phyloP scores from a whole-genome alignment of 2,888 invertebrate genomes.

The Leptinotarsa juncta region DNA sequence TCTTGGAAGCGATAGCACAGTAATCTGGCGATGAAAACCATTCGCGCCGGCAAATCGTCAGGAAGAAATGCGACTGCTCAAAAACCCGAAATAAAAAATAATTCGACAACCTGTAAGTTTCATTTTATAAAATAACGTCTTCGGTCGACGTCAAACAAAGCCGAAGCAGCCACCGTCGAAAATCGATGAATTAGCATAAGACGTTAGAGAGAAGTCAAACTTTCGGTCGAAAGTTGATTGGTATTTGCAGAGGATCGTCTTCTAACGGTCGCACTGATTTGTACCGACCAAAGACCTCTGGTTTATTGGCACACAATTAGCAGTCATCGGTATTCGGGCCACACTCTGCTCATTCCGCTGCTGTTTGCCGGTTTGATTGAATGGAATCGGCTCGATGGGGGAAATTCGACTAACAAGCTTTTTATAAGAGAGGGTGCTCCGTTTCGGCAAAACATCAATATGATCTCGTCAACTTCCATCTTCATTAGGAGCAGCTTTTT shows the following conservation, averaged over 20 bases:
- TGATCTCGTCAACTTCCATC: conserved; percentile 30
- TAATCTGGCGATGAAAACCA: no score
- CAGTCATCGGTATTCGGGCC: conserved; percentile 62
- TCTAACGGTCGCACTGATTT: conserved; percentile 50
- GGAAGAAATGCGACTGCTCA: no score
- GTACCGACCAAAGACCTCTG: conserved; percentile 52
- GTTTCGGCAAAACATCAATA: conserved; percentile 34
- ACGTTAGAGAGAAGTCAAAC: conserved; percentile 37
- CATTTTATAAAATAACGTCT: not conserved
- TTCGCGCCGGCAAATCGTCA: no score
- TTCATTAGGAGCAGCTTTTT: conserved; percentile 32
- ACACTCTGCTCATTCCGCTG: conserved; percentile 47
- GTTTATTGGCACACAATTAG: conserved; percentile 65
- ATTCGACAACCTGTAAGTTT: no score
- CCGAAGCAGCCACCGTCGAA: not conserved
- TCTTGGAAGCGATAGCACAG: no score
- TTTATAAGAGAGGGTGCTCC: conserved; percentile 48
- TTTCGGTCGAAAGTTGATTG: conserved; percentile 56
- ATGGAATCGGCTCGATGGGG: conserved; percentile 53
- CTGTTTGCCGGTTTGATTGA: conserved; percentile 65
- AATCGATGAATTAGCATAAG: conserved; percentile 39
- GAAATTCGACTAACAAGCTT: conserved; percentile 51
- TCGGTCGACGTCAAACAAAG: conserved; percentile 3
- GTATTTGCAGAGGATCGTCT: conserved; percentile 65
- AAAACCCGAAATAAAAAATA: no score